Evolutionary conservation across 2,888 invertebrate genomes (phyloP).

Genomic region (Tachina grossa): DNA sequence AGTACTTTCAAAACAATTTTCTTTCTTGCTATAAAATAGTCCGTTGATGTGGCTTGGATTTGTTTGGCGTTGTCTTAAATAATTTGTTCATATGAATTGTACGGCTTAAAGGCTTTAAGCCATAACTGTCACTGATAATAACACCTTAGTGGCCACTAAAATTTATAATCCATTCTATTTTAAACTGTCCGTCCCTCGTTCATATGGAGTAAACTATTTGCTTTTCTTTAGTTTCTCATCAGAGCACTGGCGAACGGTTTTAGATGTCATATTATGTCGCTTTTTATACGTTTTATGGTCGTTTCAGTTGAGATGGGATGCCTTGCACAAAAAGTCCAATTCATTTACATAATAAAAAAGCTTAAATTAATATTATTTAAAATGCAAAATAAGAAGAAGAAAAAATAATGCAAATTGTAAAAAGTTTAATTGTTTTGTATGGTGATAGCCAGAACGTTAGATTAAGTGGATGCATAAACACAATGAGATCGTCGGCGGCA

Average conservation of each 20-base stretch:
- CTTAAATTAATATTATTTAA: slow-evolving; percentile 11
- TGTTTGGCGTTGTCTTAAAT: slow-evolving; percentile 42
- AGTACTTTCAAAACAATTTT: slow-evolving; percentile 55
- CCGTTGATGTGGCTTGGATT: not conserved
- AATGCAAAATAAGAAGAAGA: not conserved
- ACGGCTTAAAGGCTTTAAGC: slow-evolving; percentile 64
- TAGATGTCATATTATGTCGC: slow-evolving; percentile 67
- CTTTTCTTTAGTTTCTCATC: slow-evolving; percentile 35
- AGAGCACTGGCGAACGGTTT: slow-evolving; percentile 33
- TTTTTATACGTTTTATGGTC: slow-evolving; percentile 31
- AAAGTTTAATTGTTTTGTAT: slow-evolving; percentile 23
- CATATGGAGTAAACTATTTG: not conserved
- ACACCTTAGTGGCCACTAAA: slow-evolving; percentile 64
- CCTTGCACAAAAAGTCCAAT: slow-evolving; percentile 37
- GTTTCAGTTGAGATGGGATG: slow-evolving; percentile 37
- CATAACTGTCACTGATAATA: slow-evolving; percentile 68
- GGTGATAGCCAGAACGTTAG: slow-evolving; percentile 18
- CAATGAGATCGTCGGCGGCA: not conserved
- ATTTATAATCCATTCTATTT: slow-evolving; percentile 66
- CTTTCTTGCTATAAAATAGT: slow-evolving; percentile 8
- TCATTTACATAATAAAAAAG: slow-evolving; percentile 41
- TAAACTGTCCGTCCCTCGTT: slow-evolving; percentile 43
- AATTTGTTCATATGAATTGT: slow-evolving; percentile 51
- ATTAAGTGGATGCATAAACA: not conserved
- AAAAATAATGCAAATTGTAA: slow-evolving; percentile 7